Evolutionary conservation across 2,797 vertebrate genomes (phyloP).

Genomic region (Karalla daura): DNA sequence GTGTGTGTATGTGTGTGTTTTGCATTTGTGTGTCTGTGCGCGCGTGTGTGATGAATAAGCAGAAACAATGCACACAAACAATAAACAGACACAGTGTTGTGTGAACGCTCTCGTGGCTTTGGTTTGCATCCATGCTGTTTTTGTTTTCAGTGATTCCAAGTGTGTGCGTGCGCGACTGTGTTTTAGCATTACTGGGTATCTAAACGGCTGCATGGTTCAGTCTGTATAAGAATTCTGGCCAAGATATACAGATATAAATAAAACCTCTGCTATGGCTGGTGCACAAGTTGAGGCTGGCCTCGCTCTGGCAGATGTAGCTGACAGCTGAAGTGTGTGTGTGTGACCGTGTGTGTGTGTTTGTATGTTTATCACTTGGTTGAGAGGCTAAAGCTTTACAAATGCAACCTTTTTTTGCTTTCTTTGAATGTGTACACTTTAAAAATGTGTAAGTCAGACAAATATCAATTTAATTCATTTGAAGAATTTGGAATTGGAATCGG

Average conservation of each 20-base stretch:
- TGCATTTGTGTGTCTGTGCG: background rate
- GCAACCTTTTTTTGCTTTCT: conserved; percentile 17
- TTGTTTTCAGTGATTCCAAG: background rate
- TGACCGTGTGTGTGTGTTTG: conserved; percentile 16
- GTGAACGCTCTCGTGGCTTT: background rate
- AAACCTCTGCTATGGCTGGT: conserved; percentile 38
- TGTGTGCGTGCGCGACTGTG: background rate
- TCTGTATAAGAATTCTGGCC: conserved; percentile 29
- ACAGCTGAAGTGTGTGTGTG: conserved; percentile 37
- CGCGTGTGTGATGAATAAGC: background rate
- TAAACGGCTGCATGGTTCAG: conserved; percentile 17
- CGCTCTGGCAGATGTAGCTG: conserved; percentile 43
- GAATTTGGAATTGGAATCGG: too few relatives aligned
- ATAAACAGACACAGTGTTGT: background rate
- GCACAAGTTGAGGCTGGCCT: conserved; percentile 8
- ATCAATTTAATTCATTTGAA: too few relatives aligned
- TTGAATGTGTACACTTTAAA: background rate
- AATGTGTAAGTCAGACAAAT: too few relatives aligned
- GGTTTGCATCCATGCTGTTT: background rate
- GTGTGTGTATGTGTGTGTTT: background rate
- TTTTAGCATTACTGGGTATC: background rate
- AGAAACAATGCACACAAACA: background rate
- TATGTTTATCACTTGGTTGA: conserved; percentile 7
- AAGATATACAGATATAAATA: conserved; percentile 62
- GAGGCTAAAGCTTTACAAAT: background rate